These are phyloP conservation scores for Ischnura elegans DNA, from an alignment of 2,888 invertebrate genomes.

Conservation along the genomic window DNA sequence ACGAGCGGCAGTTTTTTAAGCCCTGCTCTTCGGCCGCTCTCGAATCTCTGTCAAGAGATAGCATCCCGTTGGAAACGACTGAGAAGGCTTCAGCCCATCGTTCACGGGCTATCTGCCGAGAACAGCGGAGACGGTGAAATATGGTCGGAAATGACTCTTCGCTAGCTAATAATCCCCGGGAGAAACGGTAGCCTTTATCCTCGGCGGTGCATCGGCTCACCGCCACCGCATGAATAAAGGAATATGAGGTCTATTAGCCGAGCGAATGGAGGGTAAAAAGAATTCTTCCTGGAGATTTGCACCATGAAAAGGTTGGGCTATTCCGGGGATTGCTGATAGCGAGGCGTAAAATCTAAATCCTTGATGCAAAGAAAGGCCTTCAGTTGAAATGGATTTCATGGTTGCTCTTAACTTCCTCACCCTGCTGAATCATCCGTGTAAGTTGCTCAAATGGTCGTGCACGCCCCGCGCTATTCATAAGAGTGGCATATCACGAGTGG, in stretches of 20 bases:
- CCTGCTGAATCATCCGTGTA: background rate
- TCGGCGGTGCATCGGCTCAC: background rate
- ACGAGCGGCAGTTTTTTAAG: background rate
- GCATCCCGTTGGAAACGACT: slow-evolving; percentile 3
- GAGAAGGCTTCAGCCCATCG: background rate
- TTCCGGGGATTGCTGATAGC: background rate
- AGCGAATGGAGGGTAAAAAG: background rate
- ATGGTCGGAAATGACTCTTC: background rate
- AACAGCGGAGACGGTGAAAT: slow-evolving; percentile 1
- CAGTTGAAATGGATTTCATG: slow-evolving; percentile 1
- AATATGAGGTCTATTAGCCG: background rate
- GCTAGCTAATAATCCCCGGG: background rate
- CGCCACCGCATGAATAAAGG: background rate
- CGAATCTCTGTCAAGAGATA: background rate
- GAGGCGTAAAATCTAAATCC: background rate
- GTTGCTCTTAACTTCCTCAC: background rate
- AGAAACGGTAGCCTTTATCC: slow-evolving; percentile 9
- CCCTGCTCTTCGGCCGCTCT: background rate
- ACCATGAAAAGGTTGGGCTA: background rate
- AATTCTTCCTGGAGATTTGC: background rate
- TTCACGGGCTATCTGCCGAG: background rate
- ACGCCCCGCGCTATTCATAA: background rate
- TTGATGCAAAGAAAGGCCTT: background rate
- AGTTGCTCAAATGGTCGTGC: background rate
- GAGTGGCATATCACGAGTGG: background rate